Evolutionary conservation across 2,888 invertebrate genomes (phyloP).

Genomic region (Drosophila aldrichi): DNA sequence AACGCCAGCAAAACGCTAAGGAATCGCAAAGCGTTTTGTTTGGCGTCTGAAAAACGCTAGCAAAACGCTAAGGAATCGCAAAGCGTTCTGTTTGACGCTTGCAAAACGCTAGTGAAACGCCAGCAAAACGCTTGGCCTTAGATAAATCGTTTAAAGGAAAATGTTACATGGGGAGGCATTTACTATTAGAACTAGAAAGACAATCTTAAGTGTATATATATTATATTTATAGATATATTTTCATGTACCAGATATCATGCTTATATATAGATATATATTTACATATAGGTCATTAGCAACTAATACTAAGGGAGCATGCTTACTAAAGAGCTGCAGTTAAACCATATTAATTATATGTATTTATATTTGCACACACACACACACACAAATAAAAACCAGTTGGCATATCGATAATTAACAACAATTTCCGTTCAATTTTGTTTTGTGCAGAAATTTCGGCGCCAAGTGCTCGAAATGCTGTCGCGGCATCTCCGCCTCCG

Average conservation of each 20-base stretch:
- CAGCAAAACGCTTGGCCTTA: background rate
- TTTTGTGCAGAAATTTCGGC: slow-evolving; percentile 94
- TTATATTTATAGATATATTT: too few species aligned
- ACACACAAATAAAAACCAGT: background rate
- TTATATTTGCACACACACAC: background rate
- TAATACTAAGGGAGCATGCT: too few species aligned
- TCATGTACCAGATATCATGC: too few species aligned
- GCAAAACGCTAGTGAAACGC: background rate
- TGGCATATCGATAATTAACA: slow-evolving; percentile 31
- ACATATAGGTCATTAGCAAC: too few species aligned
- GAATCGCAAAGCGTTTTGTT: background rate
- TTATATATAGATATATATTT: too few species aligned
- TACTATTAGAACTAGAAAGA: too few species aligned
- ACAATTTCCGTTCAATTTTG: slow-evolving; percentile 58
- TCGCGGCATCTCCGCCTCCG: slow-evolving; percentile 96
- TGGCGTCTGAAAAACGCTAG: background rate
- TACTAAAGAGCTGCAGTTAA: background rate
- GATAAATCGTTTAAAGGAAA: too few species aligned
- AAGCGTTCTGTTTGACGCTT: background rate
- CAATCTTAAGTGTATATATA: too few species aligned
- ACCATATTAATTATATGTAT: background rate
- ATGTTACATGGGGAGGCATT: too few species aligned
- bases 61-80: background rate
- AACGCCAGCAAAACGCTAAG: background rate
- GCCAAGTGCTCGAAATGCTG: slow-evolving; percentile 98